Conservation (phyloP, 2,888 invertebrate genomes). For the Drosophila atripex region DNA sequence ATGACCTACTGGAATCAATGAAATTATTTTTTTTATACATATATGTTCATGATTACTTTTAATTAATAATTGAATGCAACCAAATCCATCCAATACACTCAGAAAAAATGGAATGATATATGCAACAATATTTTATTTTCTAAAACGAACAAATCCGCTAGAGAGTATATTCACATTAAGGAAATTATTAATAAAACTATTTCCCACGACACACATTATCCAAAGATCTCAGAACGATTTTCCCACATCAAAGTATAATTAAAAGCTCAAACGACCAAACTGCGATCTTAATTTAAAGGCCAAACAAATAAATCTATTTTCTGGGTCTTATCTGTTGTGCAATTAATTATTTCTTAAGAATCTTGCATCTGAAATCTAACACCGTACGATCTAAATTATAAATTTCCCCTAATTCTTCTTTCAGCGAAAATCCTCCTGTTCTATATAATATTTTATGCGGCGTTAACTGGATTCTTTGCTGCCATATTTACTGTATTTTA, state of each 20-base stretch:
- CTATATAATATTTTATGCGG: conserved; percentile 97
- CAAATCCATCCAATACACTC: background rate
- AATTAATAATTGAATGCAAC: background rate
- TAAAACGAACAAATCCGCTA: background rate
- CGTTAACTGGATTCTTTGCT: conserved; percentile 96
- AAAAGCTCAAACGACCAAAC: conserved; percentile 1
- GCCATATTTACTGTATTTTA: conserved; percentile 97
- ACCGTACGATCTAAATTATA: background rate
- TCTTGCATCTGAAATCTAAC: background rate
- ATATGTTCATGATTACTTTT: background rate
- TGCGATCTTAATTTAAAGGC: conserved; percentile 2
- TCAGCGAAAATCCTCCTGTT: conserved; percentile 97
- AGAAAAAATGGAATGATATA: background rate
- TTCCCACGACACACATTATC: background rate
- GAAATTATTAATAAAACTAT: background rate
- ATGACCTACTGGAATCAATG: background rate
- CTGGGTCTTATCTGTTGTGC: background rate
- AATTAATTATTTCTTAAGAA: too few species aligned
- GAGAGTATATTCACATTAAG: background rate
- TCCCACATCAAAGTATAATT: background rate
- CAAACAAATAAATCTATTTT: conserved; percentile 1
- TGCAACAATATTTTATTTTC: background rate
- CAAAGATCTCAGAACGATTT: conserved; percentile 1
- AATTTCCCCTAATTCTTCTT: conserved; percentile 76
- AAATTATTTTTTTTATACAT: too few species aligned